Conservation (phyloP, 2,888 invertebrate species). For the Prenolepis imparis region DNA sequence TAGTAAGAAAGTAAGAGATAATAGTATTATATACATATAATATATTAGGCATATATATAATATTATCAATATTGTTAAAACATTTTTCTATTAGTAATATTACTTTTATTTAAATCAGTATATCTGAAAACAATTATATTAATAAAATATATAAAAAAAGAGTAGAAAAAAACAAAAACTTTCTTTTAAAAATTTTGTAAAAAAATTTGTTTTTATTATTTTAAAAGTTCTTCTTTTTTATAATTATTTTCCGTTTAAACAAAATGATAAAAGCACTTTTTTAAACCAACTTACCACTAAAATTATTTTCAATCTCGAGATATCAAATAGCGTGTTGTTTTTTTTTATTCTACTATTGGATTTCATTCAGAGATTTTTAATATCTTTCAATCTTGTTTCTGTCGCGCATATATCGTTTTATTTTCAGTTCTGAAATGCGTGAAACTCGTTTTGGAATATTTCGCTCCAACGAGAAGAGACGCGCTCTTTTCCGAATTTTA, state of each 20-base stretch:
- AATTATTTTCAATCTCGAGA: neutral
- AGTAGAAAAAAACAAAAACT: too few species aligned
- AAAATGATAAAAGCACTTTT: neutral
- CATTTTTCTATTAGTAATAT: neutral
- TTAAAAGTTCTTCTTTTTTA: neutral
- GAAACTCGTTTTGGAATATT: constrained; percentile 31
- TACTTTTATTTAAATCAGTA: neutral
- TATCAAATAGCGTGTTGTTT: neutral
- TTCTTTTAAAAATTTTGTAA: neutral
- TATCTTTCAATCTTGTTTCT: constrained; percentile 17
- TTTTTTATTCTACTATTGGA: neutral
- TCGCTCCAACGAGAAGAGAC: constrained; percentile 30
- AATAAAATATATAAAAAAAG: constrained; percentile 10
- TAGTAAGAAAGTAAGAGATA: too few species aligned
- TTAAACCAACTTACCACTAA: neutral
- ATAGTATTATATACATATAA: neutral
- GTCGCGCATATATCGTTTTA: constrained; percentile 29
- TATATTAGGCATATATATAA: too few species aligned
- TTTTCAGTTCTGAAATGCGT: neutral
- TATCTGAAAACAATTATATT: neutral
- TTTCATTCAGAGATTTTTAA: constrained; percentile 10
- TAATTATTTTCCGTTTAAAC: neutral
- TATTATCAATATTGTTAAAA: neutral
- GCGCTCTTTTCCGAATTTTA: constrained; percentile 29
- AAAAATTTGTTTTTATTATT: neutral